These are phyloP conservation scores for Prosapia bicincta DNA, from an alignment of 2,888 invertebrate species.

Conservation along the genomic window DNA sequence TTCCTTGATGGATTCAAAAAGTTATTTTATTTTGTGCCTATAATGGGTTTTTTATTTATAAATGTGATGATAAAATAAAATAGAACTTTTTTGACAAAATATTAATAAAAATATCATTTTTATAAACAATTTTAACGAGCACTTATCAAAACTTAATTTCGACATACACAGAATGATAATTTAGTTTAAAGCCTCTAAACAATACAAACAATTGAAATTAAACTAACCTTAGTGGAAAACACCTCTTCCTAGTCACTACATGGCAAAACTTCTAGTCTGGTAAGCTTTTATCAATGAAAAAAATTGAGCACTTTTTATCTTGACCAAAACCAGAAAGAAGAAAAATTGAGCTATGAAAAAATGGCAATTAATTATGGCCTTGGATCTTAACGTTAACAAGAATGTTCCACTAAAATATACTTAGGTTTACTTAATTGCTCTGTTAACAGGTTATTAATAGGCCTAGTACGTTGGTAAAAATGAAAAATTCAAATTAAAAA, in stretches of 20 bases:
- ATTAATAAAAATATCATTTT: too few species aligned
- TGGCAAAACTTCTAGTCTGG: not conserved
- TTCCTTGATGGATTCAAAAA: too few species aligned
- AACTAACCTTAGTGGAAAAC: not conserved
- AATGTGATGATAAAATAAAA: too few species aligned
- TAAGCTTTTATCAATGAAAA: not conserved
- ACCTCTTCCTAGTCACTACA: not conserved
- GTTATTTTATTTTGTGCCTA: too few species aligned
- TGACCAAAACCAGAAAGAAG: not conserved
- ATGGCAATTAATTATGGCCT: not conserved
- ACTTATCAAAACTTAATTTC: not conserved
- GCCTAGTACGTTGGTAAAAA: too few species aligned
- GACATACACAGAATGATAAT: not conserved
- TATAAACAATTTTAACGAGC: not conserved
- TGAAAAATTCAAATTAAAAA: too few species aligned
- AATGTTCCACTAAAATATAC: too few species aligned
- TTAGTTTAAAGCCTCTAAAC: not conserved
- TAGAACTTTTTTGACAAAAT: too few species aligned
- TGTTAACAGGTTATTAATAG: too few species aligned
- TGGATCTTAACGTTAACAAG: too few species aligned
- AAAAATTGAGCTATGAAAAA: not conserved
- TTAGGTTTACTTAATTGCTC: too few species aligned
- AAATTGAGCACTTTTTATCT: not conserved
- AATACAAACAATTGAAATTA: not conserved
- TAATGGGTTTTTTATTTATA: too few species aligned